Conservation (phyloP, 2,113 vertebrate species). For the Oryctolagus cuniculus region DNA sequence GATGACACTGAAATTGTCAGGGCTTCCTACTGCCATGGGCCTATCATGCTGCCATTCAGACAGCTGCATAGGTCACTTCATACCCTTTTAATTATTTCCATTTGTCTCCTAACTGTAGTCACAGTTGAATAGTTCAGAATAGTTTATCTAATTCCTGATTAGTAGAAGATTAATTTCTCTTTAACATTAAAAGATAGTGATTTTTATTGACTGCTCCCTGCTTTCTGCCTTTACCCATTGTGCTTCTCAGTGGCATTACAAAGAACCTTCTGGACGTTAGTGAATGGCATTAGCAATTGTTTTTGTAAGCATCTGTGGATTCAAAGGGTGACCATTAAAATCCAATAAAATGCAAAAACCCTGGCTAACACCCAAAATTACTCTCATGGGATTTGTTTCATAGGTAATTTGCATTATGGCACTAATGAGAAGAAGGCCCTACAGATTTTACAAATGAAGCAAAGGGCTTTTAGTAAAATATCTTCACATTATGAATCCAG, state of each 20-base stretch:
- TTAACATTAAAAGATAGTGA: slow-evolving; percentile 84
- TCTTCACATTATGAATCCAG: not conserved
- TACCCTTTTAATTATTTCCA: slow-evolving; percentile 80
- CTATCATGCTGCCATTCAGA: slow-evolving; percentile 17
- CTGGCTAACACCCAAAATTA: not conserved
- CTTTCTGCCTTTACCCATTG: slow-evolving; percentile 74
- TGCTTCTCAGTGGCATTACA: slow-evolving; percentile 80
- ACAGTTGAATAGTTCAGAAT: slow-evolving; percentile 75
- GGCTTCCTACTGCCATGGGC: not conserved
- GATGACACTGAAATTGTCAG: not conserved
- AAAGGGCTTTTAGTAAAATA: not conserved
- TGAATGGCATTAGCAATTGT: slow-evolving; percentile 74
- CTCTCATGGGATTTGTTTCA: not conserved
- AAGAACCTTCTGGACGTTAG: slow-evolving; percentile 66
- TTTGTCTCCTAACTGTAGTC: slow-evolving; percentile 76
- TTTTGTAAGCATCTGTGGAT: slow-evolving; percentile 61
- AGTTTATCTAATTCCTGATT: slow-evolving; percentile 84
- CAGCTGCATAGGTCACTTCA: slow-evolving; percentile 73
- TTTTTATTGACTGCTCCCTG: slow-evolving; percentile 82
- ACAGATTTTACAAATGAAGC: not conserved
- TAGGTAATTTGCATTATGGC: not conserved
- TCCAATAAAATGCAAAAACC: not conserved
- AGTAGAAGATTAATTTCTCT: slow-evolving; percentile 84
- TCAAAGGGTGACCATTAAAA: not conserved
- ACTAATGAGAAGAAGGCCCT: not conserved